These are phyloP conservation scores for Heterohyrax brucei DNA, from an alignment of 2,797 vertebrate species.

Conservation along the genomic window DNA sequence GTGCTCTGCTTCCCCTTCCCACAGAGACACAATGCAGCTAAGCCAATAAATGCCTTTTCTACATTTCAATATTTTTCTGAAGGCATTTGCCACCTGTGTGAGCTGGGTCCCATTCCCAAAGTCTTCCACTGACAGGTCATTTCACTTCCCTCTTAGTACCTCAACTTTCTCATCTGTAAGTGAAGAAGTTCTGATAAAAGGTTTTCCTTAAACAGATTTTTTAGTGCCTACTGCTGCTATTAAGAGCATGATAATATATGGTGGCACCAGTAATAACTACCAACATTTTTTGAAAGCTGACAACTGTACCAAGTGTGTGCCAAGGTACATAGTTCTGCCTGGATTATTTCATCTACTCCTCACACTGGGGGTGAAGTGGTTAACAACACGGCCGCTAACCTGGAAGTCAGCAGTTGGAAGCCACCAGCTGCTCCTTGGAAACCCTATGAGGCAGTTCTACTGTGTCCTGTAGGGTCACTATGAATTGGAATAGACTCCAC, in stretches of 20 bases:
- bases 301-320: neutral
- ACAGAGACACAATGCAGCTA: neutral
- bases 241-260: neutral
- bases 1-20: neutral
- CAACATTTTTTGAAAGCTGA: neutral
- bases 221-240: neutral
- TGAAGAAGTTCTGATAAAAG: constrained; percentile 31
- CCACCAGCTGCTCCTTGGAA: too few relatives aligned
- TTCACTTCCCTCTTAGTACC: neutral
- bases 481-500: too few relatives aligned
- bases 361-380: too few relatives aligned
- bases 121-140: neutral
- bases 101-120: neutral
- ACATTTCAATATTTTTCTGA: neutral
- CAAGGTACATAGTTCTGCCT: neutral
- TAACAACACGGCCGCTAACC: too few relatives aligned
- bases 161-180: neutral
- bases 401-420: too few relatives aligned
- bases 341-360: neutral
- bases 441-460: too few relatives aligned
- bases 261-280: neutral
- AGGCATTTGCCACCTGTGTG: neutral
- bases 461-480: too few relatives aligned
- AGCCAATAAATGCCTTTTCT: neutral
- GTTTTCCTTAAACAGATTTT: constrained; percentile 11